Percentiles rank a stretch among this genome's conserved stretches.
Evolutionary conservation across 2,113 vertebrate genomes (phyloP).

Genomic region (Cromileptes altivelis): DNA sequence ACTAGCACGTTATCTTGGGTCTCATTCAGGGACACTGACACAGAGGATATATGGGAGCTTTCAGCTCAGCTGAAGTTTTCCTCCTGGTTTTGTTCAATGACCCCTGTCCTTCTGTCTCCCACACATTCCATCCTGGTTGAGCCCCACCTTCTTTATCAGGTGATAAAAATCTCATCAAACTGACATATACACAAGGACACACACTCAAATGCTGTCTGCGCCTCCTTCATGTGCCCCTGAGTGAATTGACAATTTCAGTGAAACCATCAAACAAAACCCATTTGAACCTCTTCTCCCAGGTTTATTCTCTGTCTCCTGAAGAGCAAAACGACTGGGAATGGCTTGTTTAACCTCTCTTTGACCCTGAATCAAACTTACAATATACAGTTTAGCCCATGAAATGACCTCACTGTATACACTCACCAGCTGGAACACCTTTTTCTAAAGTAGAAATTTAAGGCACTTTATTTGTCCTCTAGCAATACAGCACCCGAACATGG

Average conservation of each 20-base stretch:
- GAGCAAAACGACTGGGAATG: constrained; percentile 21
- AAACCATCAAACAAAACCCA: constrained; percentile 53
- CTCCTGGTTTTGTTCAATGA: constrained; percentile 50
- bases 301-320: constrained; percentile 24
- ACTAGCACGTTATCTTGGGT: constrained; percentile 32
- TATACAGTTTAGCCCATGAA: constrained; percentile 9
- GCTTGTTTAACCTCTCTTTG: constrained; percentile 59
- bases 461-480: constrained; percentile 20
- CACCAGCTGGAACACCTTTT: background rate
- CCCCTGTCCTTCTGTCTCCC: constrained; percentile 37
- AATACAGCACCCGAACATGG: background rate
- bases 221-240: constrained; percentile 20
- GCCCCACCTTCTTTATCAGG: constrained; percentile 43
- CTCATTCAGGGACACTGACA: constrained; percentile 35
- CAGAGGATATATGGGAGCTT: constrained; percentile 37
- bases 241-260: constrained; percentile 49
- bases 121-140: constrained; percentile 23
- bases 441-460: constrained; percentile 1
- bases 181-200: constrained; percentile 54
- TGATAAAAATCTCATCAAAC: constrained; percentile 67
- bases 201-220: constrained; percentile 31
- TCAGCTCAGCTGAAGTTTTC: constrained; percentile 22
- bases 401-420: constrained; percentile 14
- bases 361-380: constrained; percentile 41
- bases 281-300: constrained; percentile 26